phyloP scores from a whole-genome alignment of 2,797 vertebrate genomes.

The Ptychadena robeensis region DNA sequence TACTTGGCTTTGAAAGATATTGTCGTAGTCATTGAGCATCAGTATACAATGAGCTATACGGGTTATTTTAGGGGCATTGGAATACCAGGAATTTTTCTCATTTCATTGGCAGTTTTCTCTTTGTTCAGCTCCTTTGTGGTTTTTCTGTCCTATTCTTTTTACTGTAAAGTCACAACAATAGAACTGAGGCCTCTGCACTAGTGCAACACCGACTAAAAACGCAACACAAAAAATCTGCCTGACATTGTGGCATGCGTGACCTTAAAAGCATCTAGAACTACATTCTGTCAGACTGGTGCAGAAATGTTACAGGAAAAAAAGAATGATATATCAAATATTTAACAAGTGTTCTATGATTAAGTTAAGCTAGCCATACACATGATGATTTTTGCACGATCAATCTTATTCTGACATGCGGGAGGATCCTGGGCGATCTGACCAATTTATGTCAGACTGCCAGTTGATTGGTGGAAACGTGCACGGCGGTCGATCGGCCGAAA shows the following conservation, averaged over 20 bases:
- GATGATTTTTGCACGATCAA: too few relatives aligned
- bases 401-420: too few relatives aligned
- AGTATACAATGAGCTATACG: background rate
- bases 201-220: constrained; percentile 17
- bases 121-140: constrained; percentile 15
- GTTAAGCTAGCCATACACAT: too few relatives aligned
- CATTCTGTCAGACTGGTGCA: background rate
- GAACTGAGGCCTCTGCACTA: constrained; percentile 44
- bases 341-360: too few relatives aligned
- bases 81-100: background rate
- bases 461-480: too few relatives aligned
- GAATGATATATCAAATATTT: too few relatives aligned
- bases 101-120: background rate
- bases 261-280: constrained; percentile 36
- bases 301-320: constrained; percentile 1
- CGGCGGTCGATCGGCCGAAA: too few relatives aligned
- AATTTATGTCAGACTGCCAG: too few relatives aligned
- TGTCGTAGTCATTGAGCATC: background rate
- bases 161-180: constrained; percentile 40
- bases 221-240: background rate
- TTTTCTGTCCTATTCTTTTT: background rate
- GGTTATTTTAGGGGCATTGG: background rate
- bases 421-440: too few relatives aligned
- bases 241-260: background rate
- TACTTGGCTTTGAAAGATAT: background rate